These are phyloP conservation scores for Sesamia inferens DNA, from an alignment of 2,888 invertebrate genomes.

Conservation along the genomic window DNA sequence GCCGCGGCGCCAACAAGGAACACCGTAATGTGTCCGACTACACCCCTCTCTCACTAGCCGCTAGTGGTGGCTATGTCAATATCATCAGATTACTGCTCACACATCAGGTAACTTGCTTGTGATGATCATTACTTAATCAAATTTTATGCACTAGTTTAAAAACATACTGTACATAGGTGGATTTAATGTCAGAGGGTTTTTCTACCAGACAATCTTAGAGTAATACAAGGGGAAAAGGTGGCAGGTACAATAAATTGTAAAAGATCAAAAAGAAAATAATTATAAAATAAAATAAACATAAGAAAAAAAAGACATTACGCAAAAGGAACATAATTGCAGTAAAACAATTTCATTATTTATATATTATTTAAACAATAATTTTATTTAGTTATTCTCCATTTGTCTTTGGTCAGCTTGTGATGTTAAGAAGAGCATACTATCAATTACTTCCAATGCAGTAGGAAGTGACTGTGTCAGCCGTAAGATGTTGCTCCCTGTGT, in stretches of 20 bases:
- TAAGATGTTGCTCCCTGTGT: no score
- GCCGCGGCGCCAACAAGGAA: slow-evolving; percentile 98
- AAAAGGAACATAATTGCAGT: no score
- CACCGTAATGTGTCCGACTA: slow-evolving; percentile 99
- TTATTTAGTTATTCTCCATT: no score
- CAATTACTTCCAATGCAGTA: no score
- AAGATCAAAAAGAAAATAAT: background rate
- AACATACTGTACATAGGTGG: background rate
- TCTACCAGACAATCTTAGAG: background rate
- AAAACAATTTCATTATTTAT: no score
- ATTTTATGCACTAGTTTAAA: background rate
- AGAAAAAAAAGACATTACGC: background rate
- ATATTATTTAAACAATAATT: no score
- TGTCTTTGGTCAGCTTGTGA: no score
- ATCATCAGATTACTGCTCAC: slow-evolving; percentile 98
- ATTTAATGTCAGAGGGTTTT: background rate
- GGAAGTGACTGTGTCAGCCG: no score
- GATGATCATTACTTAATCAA: background rate
- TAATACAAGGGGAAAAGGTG: background rate
- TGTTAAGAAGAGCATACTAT: no score
- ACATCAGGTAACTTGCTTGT: slow-evolving; percentile 91
- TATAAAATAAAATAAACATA: background rate
- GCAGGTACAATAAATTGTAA: background rate
- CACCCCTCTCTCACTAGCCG: slow-evolving; percentile 99
- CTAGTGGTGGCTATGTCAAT: slow-evolving; percentile 99